Base-by-base conservation (phyloP, 2,113 vertebrate genomes). In the Donacobius atricapilla region DNA sequence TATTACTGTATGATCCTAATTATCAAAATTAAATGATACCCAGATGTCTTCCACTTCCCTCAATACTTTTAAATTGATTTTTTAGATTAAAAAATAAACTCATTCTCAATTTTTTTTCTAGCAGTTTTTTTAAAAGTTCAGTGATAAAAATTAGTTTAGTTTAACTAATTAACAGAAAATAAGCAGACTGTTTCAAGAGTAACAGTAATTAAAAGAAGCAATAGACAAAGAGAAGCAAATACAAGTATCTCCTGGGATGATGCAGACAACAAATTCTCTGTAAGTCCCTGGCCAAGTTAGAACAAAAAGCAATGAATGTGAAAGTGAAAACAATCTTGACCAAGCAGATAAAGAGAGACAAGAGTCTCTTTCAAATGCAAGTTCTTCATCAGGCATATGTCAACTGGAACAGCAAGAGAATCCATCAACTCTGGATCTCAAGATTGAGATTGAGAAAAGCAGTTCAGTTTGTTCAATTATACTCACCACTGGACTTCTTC, bases 391-490 rank as follows among this genome's bases (percentile, higher is more conserved):
- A 87, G 58, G 69, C 81, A 37, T 39, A 48, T 93, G 93, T 94
- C 94, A 93, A 58, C 48, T 96, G 83, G 58, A 96, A 91, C n/a
- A 92, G 58, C 33, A 94, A 57, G 54, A 94, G 58, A 95, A 94
- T 97, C 85, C 51, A 93, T 95, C 93, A 92, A 40, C 40, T 80
- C 61, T 72, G 44, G 89, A 93, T 48, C 44, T 93, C 22, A 75
- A 95, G 93, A 69, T 3, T 0, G 1, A 94, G 68, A 94, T 1
- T 87, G 84, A 91, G 66, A 87, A 94, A 94, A 61, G 54, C 76
- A 90, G 60, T n/a, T 75, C 79, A 80, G 23, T 91, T 95, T 94
- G 87, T 94, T 95, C 92, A 94, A 80, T 97, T 96, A 89, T 25
- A 91, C 31, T 95, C 54, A 42, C 63, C 50, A 57, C 2, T 77